Evolutionary conservation across 2,888 invertebrate species (phyloP), one percentile per base, ranked within the genome.

Genomic region (Tryphoninae sp.): DNA sequence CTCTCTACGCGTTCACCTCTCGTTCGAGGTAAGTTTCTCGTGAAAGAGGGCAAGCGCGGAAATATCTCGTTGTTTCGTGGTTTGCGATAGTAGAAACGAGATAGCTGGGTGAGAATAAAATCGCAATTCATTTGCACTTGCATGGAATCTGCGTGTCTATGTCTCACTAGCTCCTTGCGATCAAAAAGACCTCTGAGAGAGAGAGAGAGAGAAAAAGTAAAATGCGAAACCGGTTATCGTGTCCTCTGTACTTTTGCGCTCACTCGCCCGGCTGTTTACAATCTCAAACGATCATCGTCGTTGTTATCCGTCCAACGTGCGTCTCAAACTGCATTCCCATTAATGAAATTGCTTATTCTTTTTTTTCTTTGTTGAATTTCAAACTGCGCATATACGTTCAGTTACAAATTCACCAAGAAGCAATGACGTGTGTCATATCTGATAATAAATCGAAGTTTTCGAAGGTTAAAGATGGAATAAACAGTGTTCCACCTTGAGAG

Each of bases 401-500:
- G 33, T 33, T 33, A 7, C 33, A 6, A 33, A 33, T 33, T 33
- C 7, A 33, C 33, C 4, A 33, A 33, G 6, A 4, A 33, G 33
- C 33, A 33, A 33, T 33, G 33, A 0, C 4, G 7, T 33, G 6
- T 33, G 33, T 33, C 33, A 33, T 6, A 6, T 33, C 33, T 33
- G 33, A 33, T 33, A 33, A 33, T 33, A 33, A 4, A 33, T 6
- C 33, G 33, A 6, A 33, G 33, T 6, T 33, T 33, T 33, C 33
- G 33, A 33, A 33, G 33, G 33, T 33, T 33, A 33, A 33, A 33
- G 6, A 33, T 33, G 6, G 33, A 33, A 33, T 33, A 33, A 33
- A 4, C 16, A 73, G 26, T 73, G 22, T 73, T 73, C 61, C 73
- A 79, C 79, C 79, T 79, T 79, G 73, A 74, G 45, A 2, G 45